Evolutionary conservation across 2,113 vertebrate genomes (phyloP).

Genomic region (Panthera leo): DNA sequence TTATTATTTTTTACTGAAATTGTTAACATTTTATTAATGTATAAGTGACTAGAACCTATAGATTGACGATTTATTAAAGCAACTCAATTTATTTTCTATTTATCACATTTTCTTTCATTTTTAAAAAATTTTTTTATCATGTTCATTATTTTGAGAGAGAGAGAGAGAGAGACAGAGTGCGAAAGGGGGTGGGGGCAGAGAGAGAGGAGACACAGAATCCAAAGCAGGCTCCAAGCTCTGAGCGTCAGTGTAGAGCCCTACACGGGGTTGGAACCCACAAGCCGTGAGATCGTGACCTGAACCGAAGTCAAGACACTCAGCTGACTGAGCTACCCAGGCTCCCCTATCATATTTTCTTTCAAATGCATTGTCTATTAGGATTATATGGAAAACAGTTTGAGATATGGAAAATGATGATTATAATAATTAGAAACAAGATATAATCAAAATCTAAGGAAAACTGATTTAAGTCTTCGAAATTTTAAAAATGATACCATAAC

Average conservation of each 20-base stretch:
- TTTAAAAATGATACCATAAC: background rate
- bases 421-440: background rate
- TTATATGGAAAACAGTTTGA: background rate
- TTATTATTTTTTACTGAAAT: background rate
- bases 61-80: background rate
- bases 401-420: background rate
- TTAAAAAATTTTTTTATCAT: too few species aligned
- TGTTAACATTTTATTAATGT: slow-evolving; percentile 4
- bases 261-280: too few species aligned
- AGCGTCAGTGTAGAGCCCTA: too few species aligned
- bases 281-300: too few species aligned
- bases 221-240: too few species aligned
- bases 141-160: too few species aligned
- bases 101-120: background rate
- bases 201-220: too few species aligned
- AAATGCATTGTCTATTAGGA: background rate
- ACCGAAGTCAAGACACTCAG: too few species aligned
- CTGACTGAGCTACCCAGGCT: too few species aligned
- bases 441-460: background rate
- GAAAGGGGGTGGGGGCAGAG: too few species aligned
- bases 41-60: background rate
- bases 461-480: background rate
- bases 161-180: too few species aligned
- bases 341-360: background rate
- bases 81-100: background rate